These are phyloP conservation scores for Sebastes miniatus DNA, from an alignment of 2,797 vertebrate genomes.

Conservation along the genomic window DNA sequence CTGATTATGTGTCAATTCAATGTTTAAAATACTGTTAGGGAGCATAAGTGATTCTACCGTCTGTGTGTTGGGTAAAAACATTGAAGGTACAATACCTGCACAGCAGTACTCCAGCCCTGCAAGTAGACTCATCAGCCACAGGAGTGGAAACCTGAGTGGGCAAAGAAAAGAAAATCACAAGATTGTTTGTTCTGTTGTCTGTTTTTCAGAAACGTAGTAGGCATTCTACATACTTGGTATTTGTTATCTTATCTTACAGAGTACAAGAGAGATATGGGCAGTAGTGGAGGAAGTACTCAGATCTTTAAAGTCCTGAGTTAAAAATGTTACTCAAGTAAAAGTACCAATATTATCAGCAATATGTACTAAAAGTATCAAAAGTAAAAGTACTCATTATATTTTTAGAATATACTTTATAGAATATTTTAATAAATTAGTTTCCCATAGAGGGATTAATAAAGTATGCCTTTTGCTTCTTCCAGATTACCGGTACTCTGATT, in stretches of 20 bases:
- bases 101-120: slow-evolving; percentile 48
- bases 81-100: slow-evolving; percentile 62
- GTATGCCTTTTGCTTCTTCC: no score
- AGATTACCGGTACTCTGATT: no score
- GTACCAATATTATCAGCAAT: no score
- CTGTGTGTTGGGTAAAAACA: background rate
- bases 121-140: slow-evolving; percentile 69
- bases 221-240: background rate
- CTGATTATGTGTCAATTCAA: background rate
- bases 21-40: no score
- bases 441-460: no score
- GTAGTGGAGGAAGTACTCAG: no score
- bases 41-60: background rate
- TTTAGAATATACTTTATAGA: no score
- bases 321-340: no score
- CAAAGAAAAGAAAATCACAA: slow-evolving; percentile 14
- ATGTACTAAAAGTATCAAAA: no score
- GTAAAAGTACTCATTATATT: no score
- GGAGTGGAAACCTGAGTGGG: slow-evolving; percentile 65
- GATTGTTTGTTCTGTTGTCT: background rate
- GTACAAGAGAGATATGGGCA: background rate
- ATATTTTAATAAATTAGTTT: no score
- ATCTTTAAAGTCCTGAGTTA: no score
- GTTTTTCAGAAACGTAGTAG: background rate
- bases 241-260: background rate